Conservation (phyloP, 2,888 invertebrate genomes). For the Hirtodrosophila trivittata region DNA sequence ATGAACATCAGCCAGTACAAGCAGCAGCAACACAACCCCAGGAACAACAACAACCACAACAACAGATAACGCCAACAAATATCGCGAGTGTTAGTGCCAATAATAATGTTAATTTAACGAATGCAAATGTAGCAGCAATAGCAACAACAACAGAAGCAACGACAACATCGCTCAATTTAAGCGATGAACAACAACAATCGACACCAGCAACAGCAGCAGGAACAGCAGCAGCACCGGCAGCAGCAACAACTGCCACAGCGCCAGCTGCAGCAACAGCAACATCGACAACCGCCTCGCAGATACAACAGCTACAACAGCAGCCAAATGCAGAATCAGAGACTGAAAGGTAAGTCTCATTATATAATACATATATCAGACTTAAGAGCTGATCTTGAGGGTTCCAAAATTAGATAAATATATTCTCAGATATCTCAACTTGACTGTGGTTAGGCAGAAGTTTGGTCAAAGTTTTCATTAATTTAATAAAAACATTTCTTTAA, state of each 20-base stretch:
- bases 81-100: constrained; percentile 82
- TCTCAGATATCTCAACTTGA: too few species aligned
- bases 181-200: constrained; percentile 56
- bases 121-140: constrained; percentile 45
- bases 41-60: constrained; percentile 46
- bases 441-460: too few species aligned
- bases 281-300: constrained; percentile 54
- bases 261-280: constrained; percentile 47
- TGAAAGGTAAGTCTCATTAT: constrained; percentile 82
- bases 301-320: constrained; percentile 72
- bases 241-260: constrained; percentile 36
- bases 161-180: constrained; percentile 56
- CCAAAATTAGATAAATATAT: too few species aligned
- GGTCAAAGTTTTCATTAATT: too few species aligned
- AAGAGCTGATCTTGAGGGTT: too few species aligned
- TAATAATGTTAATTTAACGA: constrained; percentile 73
- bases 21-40: constrained; percentile 41
- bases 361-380: background rate
- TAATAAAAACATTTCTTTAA: constrained; percentile 1
- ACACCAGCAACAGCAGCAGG: constrained; percentile 45
- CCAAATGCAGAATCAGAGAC: constrained; percentile 83
- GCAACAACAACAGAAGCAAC: constrained; percentile 47
- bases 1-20: constrained; percentile 68
- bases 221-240: constrained; percentile 32
- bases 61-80: constrained; percentile 69